These are phyloP conservation scores for Atherinomorus stipes DNA, from an alignment of 2,113 vertebrate genomes.

Conservation along the genomic window DNA sequence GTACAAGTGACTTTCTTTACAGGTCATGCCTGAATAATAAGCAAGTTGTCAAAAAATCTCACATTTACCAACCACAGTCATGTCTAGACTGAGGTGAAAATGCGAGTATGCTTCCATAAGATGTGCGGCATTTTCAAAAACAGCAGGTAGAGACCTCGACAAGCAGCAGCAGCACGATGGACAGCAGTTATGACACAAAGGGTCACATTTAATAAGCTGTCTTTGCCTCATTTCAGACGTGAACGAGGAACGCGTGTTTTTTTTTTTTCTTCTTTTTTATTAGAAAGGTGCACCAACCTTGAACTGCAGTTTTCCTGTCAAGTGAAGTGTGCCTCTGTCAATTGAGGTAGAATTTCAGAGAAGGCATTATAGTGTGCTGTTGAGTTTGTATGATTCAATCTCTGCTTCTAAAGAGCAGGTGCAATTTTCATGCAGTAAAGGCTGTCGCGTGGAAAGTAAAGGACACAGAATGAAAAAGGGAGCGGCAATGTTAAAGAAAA, in stretches of 20 bases:
- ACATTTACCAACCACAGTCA: background rate
- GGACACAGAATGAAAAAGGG: no score
- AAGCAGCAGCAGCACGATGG: background rate
- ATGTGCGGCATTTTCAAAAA: constrained; percentile 28
- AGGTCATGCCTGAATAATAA: constrained; percentile 29
- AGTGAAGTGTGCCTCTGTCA: constrained; percentile 9
- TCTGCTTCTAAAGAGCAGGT: background rate
- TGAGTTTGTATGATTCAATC: background rate
- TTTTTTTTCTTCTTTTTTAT: constrained; percentile 7
- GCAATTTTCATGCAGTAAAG: background rate
- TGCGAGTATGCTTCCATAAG: constrained; percentile 6
- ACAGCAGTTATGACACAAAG: constrained; percentile 24
- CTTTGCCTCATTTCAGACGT: constrained; percentile 24
- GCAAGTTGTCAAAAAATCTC: constrained; percentile 3
- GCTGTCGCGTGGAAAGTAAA: no score
- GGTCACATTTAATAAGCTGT: constrained; percentile 39
- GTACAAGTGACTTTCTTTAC: background rate
- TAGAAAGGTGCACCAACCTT: constrained; percentile 28
- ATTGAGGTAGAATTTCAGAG: constrained; percentile 11
- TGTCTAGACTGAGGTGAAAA: constrained; percentile 30
- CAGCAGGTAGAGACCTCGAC: constrained; percentile 11
- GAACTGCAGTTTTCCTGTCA: constrained; percentile 22
- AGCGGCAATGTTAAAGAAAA: background rate
- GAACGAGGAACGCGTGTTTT: background rate
- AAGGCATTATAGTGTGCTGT: constrained; percentile 3